Base-by-base conservation (phyloP, 2,888 invertebrate species). In the Cremastinae sp. region DNA sequence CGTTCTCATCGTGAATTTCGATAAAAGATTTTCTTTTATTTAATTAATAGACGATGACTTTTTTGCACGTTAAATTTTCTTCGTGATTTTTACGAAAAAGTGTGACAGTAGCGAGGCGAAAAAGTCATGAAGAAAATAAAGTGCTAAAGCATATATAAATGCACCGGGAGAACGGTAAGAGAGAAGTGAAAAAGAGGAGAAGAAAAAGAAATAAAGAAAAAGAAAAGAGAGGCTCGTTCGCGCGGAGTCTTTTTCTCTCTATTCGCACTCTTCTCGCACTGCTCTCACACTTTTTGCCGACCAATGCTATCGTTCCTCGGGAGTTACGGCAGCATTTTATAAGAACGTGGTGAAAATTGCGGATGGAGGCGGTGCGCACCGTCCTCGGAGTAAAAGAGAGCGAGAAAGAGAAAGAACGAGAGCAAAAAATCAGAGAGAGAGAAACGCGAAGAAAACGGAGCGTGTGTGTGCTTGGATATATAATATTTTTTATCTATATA, bases 341-440 rank as follows among this genome's bases (percentile, higher is more conserved):
- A 43, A 64, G 39, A 76, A 72, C 43, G 39, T 39, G 72, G 62
- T 72, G 51, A 68, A 76, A 68, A 76, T 64, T 72, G 62, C 72
- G 62, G 64, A 59, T 61, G 51, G 45, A 51, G 70, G 45, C 51
- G 41, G 56, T n/a, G n/a, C 59, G 16, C 55, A 55, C 47, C 47
- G 53, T 53, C 45, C 70, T 39, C 22, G 37, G 41, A 39, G 47
- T 8, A 37, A 37, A 49, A 68, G 47, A 45, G 56, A 22, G 28
- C 49, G 47, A 74, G 16, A 59, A 53, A 47, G 39, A 8, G 3
- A 20, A 16, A 28, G n/a, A n/a, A n/a, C n/a, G n/a, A n/a, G n/a
- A n/a, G n/a, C n/a, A n/a, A n/a, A n/a, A n/a, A n/a, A n/a, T 41
- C 20, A 45, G 14, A 53, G 35, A 61, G 12, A 28, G n/a, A 20